phyloP scores from a whole-genome alignment of 2,888 invertebrate genomes.

The Folsomia manolachei region DNA sequence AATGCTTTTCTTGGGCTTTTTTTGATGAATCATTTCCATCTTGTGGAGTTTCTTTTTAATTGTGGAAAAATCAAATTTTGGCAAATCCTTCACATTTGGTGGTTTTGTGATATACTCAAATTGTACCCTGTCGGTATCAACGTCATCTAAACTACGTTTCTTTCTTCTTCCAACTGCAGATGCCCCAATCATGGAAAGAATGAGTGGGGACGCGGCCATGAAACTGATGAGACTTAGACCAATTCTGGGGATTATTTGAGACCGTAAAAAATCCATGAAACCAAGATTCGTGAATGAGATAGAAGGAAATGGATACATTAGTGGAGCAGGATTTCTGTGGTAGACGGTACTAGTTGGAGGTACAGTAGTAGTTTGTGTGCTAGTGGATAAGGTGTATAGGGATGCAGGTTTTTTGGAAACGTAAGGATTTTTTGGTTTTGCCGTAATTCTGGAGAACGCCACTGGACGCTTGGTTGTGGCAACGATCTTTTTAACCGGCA shows the following conservation, averaged over 20 bases:
- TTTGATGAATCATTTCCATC: neutral
- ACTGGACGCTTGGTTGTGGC: constrained; percentile 38
- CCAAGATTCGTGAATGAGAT: constrained; percentile 43
- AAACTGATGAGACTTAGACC: constrained; percentile 46
- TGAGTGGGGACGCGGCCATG: constrained; percentile 48
- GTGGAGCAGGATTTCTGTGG: constrained; percentile 40
- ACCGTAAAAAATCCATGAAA: constrained; percentile 48
- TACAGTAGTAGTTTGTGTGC: constrained; percentile 45
- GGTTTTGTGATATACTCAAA: constrained; percentile 12
- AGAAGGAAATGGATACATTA: constrained; percentile 37
- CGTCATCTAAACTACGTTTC: constrained; percentile 20
- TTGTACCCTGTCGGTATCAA: neutral
- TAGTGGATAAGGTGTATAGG: constrained; percentile 37
- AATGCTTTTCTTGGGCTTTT: neutral
- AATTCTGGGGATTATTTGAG: constrained; percentile 47
- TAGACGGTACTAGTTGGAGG: constrained; percentile 44
- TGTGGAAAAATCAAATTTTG: constrained; percentile 33
- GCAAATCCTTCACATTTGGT: neutral
- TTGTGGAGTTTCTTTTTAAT: constrained; percentile 35
- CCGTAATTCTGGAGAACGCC: constrained; percentile 32
- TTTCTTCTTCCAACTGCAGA: constrained; percentile 37
- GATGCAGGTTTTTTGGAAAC: constrained; percentile 32
- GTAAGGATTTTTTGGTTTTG: constrained; percentile 37
- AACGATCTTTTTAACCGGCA: constrained; percentile 27
- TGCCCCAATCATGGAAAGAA: constrained; percentile 44